phyloP scores from a whole-genome alignment of 2,113 vertebrate species.

The Aphelocoma coerulescens region DNA sequence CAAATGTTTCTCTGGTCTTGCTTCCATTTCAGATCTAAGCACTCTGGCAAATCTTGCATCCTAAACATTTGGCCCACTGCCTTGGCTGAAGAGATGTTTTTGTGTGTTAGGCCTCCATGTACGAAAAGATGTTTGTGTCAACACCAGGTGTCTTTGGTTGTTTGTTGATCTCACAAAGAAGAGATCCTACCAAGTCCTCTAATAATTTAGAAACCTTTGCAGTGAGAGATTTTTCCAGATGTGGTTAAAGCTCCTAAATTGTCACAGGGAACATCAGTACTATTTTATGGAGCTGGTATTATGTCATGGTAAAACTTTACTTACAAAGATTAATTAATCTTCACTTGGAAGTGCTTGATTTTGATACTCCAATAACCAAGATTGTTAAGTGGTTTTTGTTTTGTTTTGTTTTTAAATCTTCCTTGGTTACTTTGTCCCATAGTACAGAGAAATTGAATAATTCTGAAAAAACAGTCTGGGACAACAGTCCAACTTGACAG shows the following conservation, averaged over 20 bases:
- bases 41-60: neutral
- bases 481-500: neutral
- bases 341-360: neutral
- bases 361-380: neutral
- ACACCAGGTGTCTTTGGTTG: neutral
- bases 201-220: neutral
- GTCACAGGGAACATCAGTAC: neutral
- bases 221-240: neutral
- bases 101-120: neutral
- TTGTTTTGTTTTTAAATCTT: neutral
- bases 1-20: neutral
- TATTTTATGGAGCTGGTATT: neutral
- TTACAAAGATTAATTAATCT: neutral
- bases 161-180: neutral
- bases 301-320: neutral
- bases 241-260: neutral
- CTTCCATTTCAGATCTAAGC: neutral
- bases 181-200: neutral
- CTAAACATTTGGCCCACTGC: neutral
- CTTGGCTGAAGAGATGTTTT: neutral
- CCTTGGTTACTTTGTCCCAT: neutral
- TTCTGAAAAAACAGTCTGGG: neutral
- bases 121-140: neutral
- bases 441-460: neutral
- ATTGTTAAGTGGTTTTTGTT: neutral